Conservation (phyloP, 2,113 vertebrate species). For the Raja brachyura region DNA sequence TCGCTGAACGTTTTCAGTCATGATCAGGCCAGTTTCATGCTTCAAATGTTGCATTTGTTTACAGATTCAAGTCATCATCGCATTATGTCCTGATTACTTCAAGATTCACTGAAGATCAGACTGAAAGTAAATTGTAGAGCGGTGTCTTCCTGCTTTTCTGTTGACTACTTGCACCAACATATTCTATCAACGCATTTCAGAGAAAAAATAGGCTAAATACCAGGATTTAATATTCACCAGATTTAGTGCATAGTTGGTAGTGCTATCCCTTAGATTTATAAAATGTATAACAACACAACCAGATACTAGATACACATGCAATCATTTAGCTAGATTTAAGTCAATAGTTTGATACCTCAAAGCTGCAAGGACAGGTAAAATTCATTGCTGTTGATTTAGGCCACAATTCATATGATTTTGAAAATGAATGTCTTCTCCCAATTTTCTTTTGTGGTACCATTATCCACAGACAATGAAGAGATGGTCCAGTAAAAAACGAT, state of each 20-base stretch:
- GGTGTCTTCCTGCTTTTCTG: neutral
- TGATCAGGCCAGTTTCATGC: neutral
- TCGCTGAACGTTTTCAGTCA: neutral
- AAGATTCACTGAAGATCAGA: neutral
- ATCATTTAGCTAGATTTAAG: neutral
- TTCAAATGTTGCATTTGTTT: too few relatives aligned
- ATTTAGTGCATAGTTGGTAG: neutral
- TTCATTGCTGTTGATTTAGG: neutral
- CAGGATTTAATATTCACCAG: neutral
- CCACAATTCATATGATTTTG: neutral
- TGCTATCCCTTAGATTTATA: neutral
- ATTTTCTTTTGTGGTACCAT: neutral
- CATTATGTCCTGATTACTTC: constrained; percentile 15
- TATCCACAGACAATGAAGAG: neutral
- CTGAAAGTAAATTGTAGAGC: neutral
- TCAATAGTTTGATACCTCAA: neutral
- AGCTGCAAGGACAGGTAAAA: constrained; percentile 11
- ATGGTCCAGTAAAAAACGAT: neutral
- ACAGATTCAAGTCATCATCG: neutral
- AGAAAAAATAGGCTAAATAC: neutral
- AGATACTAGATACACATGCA: neutral
- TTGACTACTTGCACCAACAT: neutral
- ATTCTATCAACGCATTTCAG: neutral
- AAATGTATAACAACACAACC: neutral
- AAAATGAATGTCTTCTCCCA: neutral